Conservation (phyloP, 1,140 invertebrate genomes). For the Globodera ellingtonae region DNA sequence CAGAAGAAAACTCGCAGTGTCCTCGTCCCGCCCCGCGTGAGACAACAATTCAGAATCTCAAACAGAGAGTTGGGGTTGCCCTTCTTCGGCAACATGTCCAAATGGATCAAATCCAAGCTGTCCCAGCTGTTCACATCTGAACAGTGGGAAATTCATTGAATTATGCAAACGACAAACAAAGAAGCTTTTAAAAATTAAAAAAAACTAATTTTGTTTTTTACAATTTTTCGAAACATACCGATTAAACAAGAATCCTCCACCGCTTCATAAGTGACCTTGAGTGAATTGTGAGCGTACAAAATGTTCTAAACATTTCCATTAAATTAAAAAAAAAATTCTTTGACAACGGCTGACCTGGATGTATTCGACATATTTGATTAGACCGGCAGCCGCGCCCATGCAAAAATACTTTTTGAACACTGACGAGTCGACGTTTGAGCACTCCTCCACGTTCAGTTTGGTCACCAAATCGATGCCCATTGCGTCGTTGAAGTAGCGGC, state of each 20-base stretch:
- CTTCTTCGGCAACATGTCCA: conserved; percentile 46
- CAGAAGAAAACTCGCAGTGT: conserved; percentile 72
- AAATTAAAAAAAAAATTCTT: background rate
- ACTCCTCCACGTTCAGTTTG: conserved; percentile 74
- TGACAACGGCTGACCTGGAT: conserved; percentile 68
- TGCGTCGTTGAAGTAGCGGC: conserved; percentile 79
- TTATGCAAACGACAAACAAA: background rate
- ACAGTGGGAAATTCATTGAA: background rate
- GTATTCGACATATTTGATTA: conserved; percentile 78
- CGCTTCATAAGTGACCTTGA: conserved; percentile 80
- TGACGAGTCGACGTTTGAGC: conserved; percentile 75
- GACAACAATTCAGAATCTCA: conserved; percentile 77
- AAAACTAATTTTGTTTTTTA: too few species aligned
- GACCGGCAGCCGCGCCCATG: conserved; percentile 77
- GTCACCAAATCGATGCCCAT: conserved; percentile 76
- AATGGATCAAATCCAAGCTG: conserved; percentile 68
- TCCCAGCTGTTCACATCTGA: conserved; percentile 68
- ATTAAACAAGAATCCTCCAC: conserved; percentile 82
- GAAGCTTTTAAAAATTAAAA: background rate
- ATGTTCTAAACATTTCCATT: conserved; percentile 68
- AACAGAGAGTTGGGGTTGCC: conserved; percentile 70
- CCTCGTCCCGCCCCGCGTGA: conserved; percentile 77
- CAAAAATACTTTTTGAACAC: conserved; percentile 83
- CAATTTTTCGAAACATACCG: conserved; percentile 69
- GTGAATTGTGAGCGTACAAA: conserved; percentile 76